phyloP scores from a whole-genome alignment of 1,140 invertebrate genomes.

The Euglossa dilemma region DNA sequence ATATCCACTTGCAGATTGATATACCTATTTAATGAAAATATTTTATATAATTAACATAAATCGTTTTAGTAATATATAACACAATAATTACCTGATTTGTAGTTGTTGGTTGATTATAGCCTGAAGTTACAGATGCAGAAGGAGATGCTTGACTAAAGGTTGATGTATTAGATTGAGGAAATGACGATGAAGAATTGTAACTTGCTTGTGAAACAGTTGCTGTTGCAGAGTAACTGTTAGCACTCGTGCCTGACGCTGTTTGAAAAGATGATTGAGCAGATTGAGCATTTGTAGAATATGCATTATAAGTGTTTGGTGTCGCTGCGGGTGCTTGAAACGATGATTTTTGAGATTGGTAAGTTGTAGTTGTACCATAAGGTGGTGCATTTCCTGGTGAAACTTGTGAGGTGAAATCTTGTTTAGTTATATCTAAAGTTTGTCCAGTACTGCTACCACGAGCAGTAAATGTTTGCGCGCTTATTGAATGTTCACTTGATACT shows the following conservation, averaged over 20 bases:
- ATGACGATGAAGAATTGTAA: conserved; percentile 76
- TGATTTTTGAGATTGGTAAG: conserved; percentile 77
- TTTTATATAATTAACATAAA: background rate
- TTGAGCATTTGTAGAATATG: conserved; percentile 75
- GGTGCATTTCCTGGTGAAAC: conserved; percentile 75
- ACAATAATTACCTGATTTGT: conserved; percentile 73
- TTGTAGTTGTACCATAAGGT: conserved; percentile 70
- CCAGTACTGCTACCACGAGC: conserved; percentile 66
- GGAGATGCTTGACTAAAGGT: conserved; percentile 79
- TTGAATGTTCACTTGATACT: conserved; percentile 72
- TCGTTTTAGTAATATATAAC: background rate
- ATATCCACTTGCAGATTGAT: conserved; percentile 76
- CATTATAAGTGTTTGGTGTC: conserved; percentile 75
- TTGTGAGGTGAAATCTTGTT: conserved; percentile 76
- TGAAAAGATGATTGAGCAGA: conserved; percentile 76
- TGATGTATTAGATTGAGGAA: conserved; percentile 78
- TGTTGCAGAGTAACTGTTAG: conserved; percentile 77
- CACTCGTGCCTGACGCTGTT: conserved; percentile 73
- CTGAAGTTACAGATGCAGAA: conserved; percentile 73
- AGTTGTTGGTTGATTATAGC: conserved; percentile 78
- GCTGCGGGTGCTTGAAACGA: conserved; percentile 75
- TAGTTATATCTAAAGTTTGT: conserved; percentile 74
- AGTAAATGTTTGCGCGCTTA: conserved; percentile 75
- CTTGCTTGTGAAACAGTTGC: conserved; percentile 76
- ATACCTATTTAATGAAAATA: conserved; percentile 66